These are phyloP conservation scores for Scarus forsteni DNA, from an alignment of 2,797 vertebrate species.

Conservation along the genomic window DNA sequence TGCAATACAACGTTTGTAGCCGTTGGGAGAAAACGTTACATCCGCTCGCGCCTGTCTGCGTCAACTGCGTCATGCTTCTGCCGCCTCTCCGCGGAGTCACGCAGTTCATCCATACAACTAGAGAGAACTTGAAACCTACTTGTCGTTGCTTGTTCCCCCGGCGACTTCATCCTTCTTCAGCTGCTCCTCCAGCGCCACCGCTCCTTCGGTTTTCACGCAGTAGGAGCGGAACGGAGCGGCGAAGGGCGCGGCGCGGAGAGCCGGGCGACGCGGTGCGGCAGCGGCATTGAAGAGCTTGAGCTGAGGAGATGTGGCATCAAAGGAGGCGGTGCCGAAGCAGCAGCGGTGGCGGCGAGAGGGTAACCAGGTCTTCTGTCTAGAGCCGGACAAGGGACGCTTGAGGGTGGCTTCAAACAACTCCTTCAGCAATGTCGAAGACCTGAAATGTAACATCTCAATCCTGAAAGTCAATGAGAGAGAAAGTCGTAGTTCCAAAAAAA, in stretches of 20 bases:
- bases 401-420: conserved; percentile 83
- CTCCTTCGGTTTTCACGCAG: conserved; percentile 79
- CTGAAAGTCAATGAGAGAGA: conserved; percentile 58
- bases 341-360: conserved; percentile 46
- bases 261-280: conserved; percentile 20
- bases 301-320: conserved; percentile 40
- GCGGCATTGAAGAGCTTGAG: conserved; percentile 60
- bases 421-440: conserved; percentile 85
- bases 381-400: conserved; percentile 71
- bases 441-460: conserved; percentile 91
- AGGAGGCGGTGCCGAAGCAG: conserved; percentile 58
- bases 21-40: conserved; percentile 10
- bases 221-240: conserved; percentile 56
- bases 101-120: not conserved
- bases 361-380: conserved; percentile 60
- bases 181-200: conserved; percentile 65
- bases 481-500: conserved; percentile 33
- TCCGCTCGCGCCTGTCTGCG: conserved; percentile 46
- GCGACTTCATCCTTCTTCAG: conserved; percentile 71
- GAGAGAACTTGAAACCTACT: conserved; percentile 65
- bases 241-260: conserved; percentile 34
- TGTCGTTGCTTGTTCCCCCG: conserved; percentile 63
- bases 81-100: not conserved
- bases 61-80: conserved; percentile 27
- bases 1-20: not conserved